Evolutionary conservation across 2,113 vertebrate species (phyloP).

Genomic region (Steatornis caripensis): DNA sequence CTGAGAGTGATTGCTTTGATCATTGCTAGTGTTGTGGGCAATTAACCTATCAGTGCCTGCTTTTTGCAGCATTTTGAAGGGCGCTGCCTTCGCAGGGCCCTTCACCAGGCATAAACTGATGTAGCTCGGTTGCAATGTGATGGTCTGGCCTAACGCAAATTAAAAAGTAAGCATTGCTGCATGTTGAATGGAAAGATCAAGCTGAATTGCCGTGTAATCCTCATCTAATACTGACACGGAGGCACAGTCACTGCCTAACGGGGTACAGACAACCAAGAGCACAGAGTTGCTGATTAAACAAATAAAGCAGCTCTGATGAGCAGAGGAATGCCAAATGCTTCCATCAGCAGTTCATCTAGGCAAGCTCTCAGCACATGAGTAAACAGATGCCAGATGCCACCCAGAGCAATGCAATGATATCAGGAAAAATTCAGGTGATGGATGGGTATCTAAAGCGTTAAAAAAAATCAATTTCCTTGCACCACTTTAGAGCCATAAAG

Average conservation of each 20-base stretch:
- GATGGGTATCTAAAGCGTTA: not conserved
- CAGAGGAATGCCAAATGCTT: slow-evolving; percentile 4
- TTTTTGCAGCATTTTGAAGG: not conserved
- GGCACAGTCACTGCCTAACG: not conserved
- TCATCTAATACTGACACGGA: not conserved
- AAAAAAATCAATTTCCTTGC: not conserved
- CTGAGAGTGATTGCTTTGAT: not conserved
- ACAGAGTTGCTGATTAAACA: slow-evolving; percentile 45
- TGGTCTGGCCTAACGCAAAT: not conserved
- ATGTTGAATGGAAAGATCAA: not conserved
- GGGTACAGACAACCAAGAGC: not conserved
- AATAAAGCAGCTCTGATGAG: slow-evolving; percentile 13
- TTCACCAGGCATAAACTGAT: not conserved
- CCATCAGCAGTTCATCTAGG: slow-evolving; percentile 24
- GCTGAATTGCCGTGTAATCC: slow-evolving; percentile 24
- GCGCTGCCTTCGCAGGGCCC: not conserved
- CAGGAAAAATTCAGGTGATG: not conserved
- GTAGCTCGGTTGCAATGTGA: not conserved
- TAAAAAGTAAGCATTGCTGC: not conserved
- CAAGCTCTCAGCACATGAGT: not conserved
- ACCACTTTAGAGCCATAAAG: not conserved
- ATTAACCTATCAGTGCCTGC: not conserved
- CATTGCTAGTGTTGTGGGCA: not conserved
- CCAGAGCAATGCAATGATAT: not conserved
- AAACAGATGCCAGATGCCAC: not conserved